Conservation (phyloP, 2,888 invertebrate species). For the Cataglyphis altisquamis region DNA sequence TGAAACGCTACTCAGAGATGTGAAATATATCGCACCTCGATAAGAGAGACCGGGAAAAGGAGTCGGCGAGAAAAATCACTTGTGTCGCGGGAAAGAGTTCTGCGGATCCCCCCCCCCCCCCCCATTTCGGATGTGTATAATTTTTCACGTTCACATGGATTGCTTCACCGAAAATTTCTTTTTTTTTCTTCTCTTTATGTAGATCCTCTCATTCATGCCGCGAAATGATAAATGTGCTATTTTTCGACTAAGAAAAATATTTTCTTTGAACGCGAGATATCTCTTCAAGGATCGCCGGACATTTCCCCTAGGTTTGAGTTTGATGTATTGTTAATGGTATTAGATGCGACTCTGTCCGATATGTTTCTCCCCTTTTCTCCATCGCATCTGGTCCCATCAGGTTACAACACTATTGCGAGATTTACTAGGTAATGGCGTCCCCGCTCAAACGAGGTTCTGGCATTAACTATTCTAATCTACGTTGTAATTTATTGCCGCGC, state of each 20-base stretch:
- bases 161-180: conserved; percentile 5
- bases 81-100: neutral
- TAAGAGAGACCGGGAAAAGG: neutral
- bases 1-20: conserved; percentile 19
- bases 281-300: neutral
- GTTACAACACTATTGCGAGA: conserved; percentile 24
- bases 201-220: conserved; percentile 21
- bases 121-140: conserved; percentile 8
- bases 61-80: conserved; percentile 27
- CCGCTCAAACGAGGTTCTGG: conserved; percentile 33
- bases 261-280: neutral
- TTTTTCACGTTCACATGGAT: conserved; percentile 31
- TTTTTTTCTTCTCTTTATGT: neutral
- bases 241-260: conserved; percentile 29
- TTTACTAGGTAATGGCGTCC: conserved; percentile 35
- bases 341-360: neutral
- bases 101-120: neutral
- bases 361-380: neutral
- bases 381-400: neutral
- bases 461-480: conserved; percentile 54
- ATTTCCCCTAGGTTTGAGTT: neutral
- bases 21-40: neutral
- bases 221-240: conserved; percentile 28
- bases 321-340: conserved; percentile 38
- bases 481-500: conserved; percentile 43